Percentiles rank a stretch among this genome's conserved stretches.
Conservation (phyloP, 1,140 invertebrate species). For the Daktulosphaira vitifoliae region DNA sequence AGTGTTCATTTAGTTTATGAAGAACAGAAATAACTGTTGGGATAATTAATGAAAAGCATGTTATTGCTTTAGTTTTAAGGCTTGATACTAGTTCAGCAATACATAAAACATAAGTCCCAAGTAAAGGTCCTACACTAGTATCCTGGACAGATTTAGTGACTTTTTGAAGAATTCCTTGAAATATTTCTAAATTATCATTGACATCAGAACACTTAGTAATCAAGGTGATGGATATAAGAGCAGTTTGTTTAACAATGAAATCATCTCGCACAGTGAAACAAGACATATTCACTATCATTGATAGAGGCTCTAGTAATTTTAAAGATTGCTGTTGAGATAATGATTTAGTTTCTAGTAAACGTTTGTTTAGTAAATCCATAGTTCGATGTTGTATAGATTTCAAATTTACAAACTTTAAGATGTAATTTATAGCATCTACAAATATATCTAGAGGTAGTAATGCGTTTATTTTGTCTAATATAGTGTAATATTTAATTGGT, state of each 20-base stretch:
- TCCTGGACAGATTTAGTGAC: slow-evolving; percentile 22
- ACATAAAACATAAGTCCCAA: slow-evolving; percentile 67
- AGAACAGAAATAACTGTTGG: slow-evolving; percentile 29
- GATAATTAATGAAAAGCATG: slow-evolving; percentile 20
- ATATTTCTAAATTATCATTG: slow-evolving; percentile 29
- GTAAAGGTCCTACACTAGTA: slow-evolving; percentile 47
- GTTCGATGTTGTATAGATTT: slow-evolving; percentile 63
- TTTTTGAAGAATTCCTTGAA: slow-evolving; percentile 31
- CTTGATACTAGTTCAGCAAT: slow-evolving; percentile 67
- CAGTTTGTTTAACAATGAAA: slow-evolving; percentile 59
- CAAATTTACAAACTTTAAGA: slow-evolving; percentile 58
- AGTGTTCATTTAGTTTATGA: slow-evolving; percentile 4
- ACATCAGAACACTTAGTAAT: slow-evolving; percentile 46
- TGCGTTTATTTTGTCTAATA: slow-evolving; percentile 49
- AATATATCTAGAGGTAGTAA: slow-evolving; percentile 69
- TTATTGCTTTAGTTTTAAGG: slow-evolving; percentile 57
- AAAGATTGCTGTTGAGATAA: slow-evolving; percentile 46
- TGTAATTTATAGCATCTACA: slow-evolving; percentile 59
- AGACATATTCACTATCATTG: slow-evolving; percentile 48
- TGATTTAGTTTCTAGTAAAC: slow-evolving; percentile 54
- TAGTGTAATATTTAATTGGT: slow-evolving; percentile 26
- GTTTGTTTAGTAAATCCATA: slow-evolving; percentile 71
- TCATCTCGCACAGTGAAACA: slow-evolving; percentile 42
- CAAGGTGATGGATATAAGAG: slow-evolving; percentile 69
- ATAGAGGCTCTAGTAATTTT: slow-evolving; percentile 52